A percentile compares a stretch with the other conserved stretches of the same genome.
Conservation (phyloP, 35 echinoderm and acorn worm genomes). For the Ophiothrix spiculata region DNA sequence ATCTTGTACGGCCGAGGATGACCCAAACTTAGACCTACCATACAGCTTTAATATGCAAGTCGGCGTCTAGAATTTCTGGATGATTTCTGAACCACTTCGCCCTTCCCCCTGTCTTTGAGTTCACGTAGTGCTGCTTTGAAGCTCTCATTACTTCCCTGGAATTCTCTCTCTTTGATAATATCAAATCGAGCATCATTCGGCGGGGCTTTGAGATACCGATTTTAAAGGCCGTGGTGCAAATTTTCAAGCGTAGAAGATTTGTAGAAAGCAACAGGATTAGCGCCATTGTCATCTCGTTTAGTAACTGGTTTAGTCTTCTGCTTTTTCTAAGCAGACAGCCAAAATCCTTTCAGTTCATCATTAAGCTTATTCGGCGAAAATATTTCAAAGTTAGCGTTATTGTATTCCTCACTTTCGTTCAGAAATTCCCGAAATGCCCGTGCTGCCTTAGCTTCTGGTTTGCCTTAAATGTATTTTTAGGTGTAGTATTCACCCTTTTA, state of each 20-base stretch:
- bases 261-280: slow-evolving; percentile 1
- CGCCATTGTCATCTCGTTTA: too few species aligned
- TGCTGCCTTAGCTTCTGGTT: neutral
- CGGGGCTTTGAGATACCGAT: neutral
- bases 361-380: neutral
- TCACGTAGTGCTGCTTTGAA: slow-evolving; percentile 31
- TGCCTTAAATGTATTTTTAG: neutral
- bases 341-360: neutral
- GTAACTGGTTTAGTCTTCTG: neutral
- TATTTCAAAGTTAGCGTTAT: neutral
- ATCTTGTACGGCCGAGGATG: neutral
- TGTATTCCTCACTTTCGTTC: neutral
- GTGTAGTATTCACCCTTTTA: neutral
- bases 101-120: slow-evolving; percentile 22
- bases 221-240: neutral
- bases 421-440: neutral
- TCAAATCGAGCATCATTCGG: neutral
- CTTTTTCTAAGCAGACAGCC: neutral
- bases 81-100: slow-evolving; percentile 5
- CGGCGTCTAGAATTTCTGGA: neutral
- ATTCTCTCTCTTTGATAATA: slow-evolving; percentile 20
- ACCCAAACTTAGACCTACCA: neutral
- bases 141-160: neutral
- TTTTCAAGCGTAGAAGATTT: slow-evolving; percentile 6
- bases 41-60: neutral